Conservation (phyloP, 2,888 invertebrate genomes). For the Lathronympha strigana region DNA sequence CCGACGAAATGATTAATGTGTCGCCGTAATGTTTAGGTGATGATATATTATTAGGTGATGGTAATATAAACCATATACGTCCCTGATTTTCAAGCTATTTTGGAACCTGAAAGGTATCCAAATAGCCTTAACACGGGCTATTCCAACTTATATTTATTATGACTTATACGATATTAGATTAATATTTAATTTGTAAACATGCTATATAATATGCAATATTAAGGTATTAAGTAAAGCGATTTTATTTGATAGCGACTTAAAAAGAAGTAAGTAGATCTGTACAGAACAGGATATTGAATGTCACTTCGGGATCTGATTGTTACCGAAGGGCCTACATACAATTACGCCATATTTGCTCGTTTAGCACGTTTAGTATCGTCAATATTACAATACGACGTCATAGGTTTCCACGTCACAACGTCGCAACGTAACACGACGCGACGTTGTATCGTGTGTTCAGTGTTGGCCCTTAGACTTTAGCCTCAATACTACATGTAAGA, state of each 20-base stretch:
- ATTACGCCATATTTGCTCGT: no score
- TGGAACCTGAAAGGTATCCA: neutral
- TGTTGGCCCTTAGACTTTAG: no score
- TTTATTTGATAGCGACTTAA: neutral
- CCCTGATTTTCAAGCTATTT: neutral
- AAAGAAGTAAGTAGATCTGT: neutral
- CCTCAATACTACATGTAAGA: no score
- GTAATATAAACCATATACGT: slow-evolving; percentile 15
- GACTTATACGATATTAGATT: neutral
- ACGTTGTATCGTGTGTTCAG: no score
- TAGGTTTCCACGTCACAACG: no score
- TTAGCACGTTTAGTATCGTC: no score
- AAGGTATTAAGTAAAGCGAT: neutral
- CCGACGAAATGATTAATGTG: slow-evolving; percentile 2
- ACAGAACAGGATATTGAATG: neutral
- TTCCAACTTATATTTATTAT: neutral
- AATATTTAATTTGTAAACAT: neutral
- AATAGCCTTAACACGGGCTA: neutral
- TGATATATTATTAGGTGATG: slow-evolving; percentile 26
- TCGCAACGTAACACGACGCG: no score
- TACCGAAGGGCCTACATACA: no score
- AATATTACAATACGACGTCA: no score
- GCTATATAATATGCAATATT: neutral
- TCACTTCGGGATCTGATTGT: no score
- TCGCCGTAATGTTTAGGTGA: neutral